Conservation (phyloP, 2,888 invertebrate species). For the Poecilobothrus nobilitatus region DNA sequence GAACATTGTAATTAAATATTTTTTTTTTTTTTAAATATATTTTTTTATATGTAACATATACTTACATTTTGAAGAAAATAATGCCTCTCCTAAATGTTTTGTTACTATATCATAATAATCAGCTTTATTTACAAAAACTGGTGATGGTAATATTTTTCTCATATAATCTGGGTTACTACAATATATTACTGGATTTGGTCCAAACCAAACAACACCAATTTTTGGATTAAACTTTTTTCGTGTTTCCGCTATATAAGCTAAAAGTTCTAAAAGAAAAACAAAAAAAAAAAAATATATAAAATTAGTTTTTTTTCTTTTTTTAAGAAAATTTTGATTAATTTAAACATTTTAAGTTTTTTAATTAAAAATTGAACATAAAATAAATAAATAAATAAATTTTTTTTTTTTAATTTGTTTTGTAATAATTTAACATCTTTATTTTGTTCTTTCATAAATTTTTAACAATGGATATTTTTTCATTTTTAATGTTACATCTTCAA, state of each 20-base stretch:
- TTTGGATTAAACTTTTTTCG: slow-evolving; percentile 25
- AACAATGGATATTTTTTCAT: not conserved
- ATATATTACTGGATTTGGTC: slow-evolving; percentile 36
- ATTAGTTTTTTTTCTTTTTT: no score
- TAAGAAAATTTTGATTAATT: no score
- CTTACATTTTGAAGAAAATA: slow-evolving; percentile 37
- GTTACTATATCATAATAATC: slow-evolving; percentile 37
- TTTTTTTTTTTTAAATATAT: not conserved
- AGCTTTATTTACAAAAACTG: slow-evolving; percentile 38
- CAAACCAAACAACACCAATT: slow-evolving; percentile 36
- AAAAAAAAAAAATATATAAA: not conserved
- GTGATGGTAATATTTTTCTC: slow-evolving; percentile 37
- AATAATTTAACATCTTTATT: not conserved
- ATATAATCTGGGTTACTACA: slow-evolving; percentile 36
- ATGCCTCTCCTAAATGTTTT: slow-evolving; percentile 36
- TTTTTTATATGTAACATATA: not conserved
- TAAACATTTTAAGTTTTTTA: no score
- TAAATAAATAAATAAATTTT: no score
- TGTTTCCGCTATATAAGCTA: not conserved
- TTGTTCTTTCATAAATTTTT: not conserved
- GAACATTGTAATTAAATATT: not conserved
- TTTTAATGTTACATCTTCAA: slow-evolving; percentile 10
- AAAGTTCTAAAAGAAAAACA: not conserved
- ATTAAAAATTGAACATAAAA: no score
- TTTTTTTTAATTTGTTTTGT: no score